A percentile compares a stretch with the other conserved stretches of the same genome.
Evolutionary conservation across 35 echinoderm and acorn worm species (phyloP).

Genomic region (Diadema setosum): DNA sequence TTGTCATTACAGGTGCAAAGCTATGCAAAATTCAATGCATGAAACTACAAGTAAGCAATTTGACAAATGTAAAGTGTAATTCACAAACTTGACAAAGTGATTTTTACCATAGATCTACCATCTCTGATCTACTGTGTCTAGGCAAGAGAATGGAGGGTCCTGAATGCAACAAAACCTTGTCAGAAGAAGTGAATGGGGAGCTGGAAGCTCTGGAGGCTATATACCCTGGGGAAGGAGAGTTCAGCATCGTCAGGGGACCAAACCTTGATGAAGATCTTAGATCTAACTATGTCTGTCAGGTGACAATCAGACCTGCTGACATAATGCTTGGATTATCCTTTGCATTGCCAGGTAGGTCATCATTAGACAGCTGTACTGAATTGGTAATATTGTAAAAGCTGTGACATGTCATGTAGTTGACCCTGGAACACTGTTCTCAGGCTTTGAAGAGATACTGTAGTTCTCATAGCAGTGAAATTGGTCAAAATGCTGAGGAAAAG

Average conservation of each 20-base stretch:
- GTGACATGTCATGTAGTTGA: neutral
- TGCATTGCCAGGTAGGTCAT: slow-evolving; percentile 22
- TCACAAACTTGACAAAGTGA: too few relatives aligned
- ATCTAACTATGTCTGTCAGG: slow-evolving; percentile 17
- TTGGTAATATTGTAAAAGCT: neutral
- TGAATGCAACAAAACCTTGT: neutral
- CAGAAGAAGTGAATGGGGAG: slow-evolving; percentile 25
- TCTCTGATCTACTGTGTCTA: too few relatives aligned
- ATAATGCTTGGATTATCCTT: slow-evolving; percentile 9
- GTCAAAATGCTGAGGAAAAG: neutral
- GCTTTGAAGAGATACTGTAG: neutral
- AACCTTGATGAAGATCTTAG: neutral
- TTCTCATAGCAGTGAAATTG: neutral
- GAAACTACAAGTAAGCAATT: too few relatives aligned
- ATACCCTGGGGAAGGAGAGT: slow-evolving; percentile 34
- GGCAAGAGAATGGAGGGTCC: slow-evolving; percentile 43
- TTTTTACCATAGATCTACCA: too few relatives aligned
- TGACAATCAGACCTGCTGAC: slow-evolving; percentile 4
- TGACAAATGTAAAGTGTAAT: too few relatives aligned
- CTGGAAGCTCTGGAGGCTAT: slow-evolving; percentile 30
- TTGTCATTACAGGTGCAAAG: too few relatives aligned
- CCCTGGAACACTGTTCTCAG: neutral
- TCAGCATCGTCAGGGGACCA: neutral
- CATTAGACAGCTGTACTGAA: neutral
- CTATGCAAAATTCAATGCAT: too few relatives aligned